Conservation (phyloP, 2,797 vertebrate species). For the Amniataba percoides region DNA sequence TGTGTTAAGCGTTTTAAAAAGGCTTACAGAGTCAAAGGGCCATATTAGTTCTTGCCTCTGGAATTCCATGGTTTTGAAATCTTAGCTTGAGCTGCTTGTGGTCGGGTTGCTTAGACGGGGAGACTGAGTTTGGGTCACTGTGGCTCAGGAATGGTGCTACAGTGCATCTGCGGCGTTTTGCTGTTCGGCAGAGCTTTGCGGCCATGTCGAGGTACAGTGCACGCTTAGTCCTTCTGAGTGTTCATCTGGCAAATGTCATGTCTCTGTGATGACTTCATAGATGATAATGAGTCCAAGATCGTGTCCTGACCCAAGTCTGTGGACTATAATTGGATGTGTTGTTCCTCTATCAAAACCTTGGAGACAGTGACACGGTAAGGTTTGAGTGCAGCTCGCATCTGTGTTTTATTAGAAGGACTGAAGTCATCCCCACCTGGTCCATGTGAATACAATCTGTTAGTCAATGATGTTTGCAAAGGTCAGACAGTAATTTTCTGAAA, state of each 20-base stretch:
- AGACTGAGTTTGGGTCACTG: conserved; percentile 54
- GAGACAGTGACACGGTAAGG: conserved; percentile 35
- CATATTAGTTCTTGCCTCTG: conserved; percentile 57
- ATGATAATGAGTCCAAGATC: conserved; percentile 27
- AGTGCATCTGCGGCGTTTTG: conserved; percentile 44
- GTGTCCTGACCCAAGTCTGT: conserved; percentile 2
- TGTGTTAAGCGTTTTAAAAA: conserved; percentile 56
- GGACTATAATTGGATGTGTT: conserved; percentile 20
- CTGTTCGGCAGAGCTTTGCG: conserved; percentile 46
- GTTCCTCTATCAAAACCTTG: conserved; percentile 14
- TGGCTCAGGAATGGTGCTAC: conserved; percentile 47
- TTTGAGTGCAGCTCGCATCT: conserved; percentile 37
- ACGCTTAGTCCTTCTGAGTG: conserved; percentile 8
- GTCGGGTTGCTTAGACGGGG: conserved; percentile 46
- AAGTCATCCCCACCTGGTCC: conserved; percentile 47
- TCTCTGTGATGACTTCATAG: conserved; percentile 1
- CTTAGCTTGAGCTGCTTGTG: conserved; percentile 62
- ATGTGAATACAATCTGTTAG: conserved; percentile 23
- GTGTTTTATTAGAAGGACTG: conserved; percentile 42
- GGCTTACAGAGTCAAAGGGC: conserved; percentile 62
- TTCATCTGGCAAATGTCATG: conserved; percentile 17
- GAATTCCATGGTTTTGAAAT: conserved; percentile 67
- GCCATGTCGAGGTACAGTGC: conserved; percentile 30
- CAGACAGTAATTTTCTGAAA: conserved; percentile 37
- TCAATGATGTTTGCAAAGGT: conserved; percentile 48